Percentiles rank a stretch among this genome's conserved stretches.
phyloP scores from a whole-genome alignment of 1,140 invertebrate genomes.

The Branchinecta lindahli region DNA sequence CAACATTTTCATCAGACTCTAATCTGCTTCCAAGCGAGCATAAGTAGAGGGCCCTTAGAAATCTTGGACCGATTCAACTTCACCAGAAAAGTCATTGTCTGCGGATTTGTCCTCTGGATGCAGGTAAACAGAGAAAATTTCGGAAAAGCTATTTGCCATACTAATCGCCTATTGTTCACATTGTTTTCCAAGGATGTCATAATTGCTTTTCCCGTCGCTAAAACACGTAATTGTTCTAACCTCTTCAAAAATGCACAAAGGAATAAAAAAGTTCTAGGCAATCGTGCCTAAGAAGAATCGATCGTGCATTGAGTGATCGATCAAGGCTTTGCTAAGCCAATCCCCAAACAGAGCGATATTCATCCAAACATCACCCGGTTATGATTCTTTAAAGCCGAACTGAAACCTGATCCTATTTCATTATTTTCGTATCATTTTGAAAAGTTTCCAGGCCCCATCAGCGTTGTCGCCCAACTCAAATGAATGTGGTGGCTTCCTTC shows the following conservation, averaged over 20 bases:
- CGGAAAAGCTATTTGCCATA: conserved; percentile 8
- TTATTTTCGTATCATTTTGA: no score
- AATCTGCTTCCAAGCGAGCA: neutral
- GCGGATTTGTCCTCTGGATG: neutral
- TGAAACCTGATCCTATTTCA: no score
- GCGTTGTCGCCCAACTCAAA: no score
- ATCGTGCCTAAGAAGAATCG: no score
- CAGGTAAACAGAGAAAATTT: conserved; percentile 5
- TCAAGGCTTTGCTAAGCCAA: no score
- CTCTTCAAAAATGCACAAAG: conserved; percentile 11
- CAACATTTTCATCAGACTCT: conserved; percentile 11
- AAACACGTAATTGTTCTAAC: conserved; percentile 6
- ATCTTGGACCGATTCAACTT: conserved; percentile 10
- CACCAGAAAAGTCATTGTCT: conserved; percentile 2
- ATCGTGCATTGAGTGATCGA: no score
- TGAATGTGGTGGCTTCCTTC: no score
- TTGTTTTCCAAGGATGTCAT: neutral
- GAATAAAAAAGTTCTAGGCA: no score
- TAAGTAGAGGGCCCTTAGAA: neutral
- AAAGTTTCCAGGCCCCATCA: no score
- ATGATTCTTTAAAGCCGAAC: no score
- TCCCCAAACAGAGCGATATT: no score
- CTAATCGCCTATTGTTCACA: conserved; percentile 1
- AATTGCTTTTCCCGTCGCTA: conserved; percentile 8
- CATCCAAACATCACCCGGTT: no score